Percentiles rank a stretch among this genome's conserved stretches.
Evolutionary conservation across 1,140 invertebrate species (phyloP).

Genomic region (Micrasema longulum): DNA sequence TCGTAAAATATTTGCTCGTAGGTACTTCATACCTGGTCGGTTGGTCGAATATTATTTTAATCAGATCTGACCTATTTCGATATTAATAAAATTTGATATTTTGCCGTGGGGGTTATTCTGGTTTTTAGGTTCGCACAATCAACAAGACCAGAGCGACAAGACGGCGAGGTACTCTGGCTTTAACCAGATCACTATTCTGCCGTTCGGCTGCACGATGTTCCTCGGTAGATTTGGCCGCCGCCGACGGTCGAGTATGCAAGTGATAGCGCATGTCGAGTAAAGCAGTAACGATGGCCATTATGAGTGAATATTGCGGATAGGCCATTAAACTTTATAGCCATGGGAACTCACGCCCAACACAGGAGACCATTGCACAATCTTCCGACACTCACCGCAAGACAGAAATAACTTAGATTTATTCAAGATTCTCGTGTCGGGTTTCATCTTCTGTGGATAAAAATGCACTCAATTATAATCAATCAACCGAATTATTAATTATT

Average conservation of each 20-base stretch:
- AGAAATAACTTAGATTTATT: not conserved
- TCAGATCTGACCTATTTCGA: too few relatives aligned
- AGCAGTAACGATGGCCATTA: constrained; percentile 28
- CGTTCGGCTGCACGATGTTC: too few relatives aligned
- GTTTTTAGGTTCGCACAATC: too few relatives aligned
- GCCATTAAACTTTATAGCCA: constrained; percentile 34
- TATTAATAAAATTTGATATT: too few relatives aligned
- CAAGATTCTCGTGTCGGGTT: not conserved
- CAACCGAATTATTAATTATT: too few relatives aligned
- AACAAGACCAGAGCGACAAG: not conserved
- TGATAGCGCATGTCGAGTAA: constrained; percentile 7
- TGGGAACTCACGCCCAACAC: constrained; percentile 11
- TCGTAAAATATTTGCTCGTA: too few relatives aligned
- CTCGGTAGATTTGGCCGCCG: not conserved
- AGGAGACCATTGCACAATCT: constrained; percentile 21
- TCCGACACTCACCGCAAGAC: not conserved
- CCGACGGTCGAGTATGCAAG: constrained; percentile 2
- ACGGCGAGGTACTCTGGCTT: not conserved
- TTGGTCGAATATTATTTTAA: too few relatives aligned
- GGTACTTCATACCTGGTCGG: too few relatives aligned
- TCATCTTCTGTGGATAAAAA: too few relatives aligned
- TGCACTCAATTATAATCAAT: too few relatives aligned
- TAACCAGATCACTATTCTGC: not conserved
- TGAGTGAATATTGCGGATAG: constrained; percentile 21
- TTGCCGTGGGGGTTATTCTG: too few relatives aligned